Evolutionary conservation across 30 jellyfish, hydroid and myxozoan genomes (phyloP).

Genomic region (Chironex yamaguchii): DNA sequence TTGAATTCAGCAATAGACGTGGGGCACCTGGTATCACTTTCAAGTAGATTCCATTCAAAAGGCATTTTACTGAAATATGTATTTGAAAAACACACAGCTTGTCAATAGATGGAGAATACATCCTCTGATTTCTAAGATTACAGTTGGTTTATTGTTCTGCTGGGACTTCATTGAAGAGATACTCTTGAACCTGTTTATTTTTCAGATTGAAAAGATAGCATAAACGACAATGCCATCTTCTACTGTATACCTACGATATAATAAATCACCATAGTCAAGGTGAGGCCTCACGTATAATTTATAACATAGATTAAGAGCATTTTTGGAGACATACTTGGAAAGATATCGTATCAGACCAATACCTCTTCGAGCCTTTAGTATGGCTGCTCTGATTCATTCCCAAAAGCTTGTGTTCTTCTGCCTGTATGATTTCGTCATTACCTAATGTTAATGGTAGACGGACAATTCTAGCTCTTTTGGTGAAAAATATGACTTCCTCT

Average conservation of each 20-base stretch:
- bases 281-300: slow-evolving; percentile 13
- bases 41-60: neutral
- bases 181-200: slow-evolving; percentile 17
- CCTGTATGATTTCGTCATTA: neutral
- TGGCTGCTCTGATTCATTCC: slow-evolving; percentile 39
- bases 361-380: slow-evolving; percentile 47
- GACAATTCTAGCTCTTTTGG: neutral
- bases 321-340: slow-evolving; percentile 31
- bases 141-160: slow-evolving; percentile 1
- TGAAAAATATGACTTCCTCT: slow-evolving; percentile 31
- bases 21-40: slow-evolving; percentile 11
- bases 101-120: slow-evolving; percentile 18
- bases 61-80: slow-evolving; percentile 20
- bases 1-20: neutral
- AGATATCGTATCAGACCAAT: slow-evolving; percentile 26
- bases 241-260: slow-evolving; percentile 21
- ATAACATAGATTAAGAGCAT: slow-evolving; percentile 14
- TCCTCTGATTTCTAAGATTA: neutral
- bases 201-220: slow-evolving; percentile 41
- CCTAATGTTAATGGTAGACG: slow-evolving; percentile 21
- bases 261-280: slow-evolving; percentile 43
- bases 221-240: slow-evolving; percentile 45
- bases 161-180: slow-evolving; percentile 1
- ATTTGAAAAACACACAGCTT: slow-evolving; percentile 27
- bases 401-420: slow-evolving; percentile 43